Conservation (phyloP, 2,797 vertebrate species). For the Sciaenops ocellatus region DNA sequence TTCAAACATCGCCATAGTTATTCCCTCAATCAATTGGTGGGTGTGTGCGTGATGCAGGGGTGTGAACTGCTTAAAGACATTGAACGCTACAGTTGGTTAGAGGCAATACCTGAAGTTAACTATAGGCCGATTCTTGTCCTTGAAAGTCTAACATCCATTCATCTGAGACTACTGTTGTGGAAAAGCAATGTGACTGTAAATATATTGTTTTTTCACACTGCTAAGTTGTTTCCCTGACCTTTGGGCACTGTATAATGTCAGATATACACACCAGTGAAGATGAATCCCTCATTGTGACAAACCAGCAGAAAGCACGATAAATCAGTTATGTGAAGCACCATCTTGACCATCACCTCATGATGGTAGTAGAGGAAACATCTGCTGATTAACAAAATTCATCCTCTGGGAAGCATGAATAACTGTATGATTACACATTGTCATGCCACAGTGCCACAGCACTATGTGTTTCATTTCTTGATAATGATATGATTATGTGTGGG, state of each 20-base stretch:
- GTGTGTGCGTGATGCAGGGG: too few species aligned
- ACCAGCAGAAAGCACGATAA: not conserved
- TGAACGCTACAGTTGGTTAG: not conserved
- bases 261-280: constrained; percentile 15
- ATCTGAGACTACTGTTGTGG: constrained; percentile 10
- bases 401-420: too few species aligned
- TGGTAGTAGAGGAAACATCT: too few species aligned
- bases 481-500: constrained; percentile 15
- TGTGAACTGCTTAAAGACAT: too few species aligned
- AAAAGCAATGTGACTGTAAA: constrained; percentile 8
- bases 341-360: not conserved
- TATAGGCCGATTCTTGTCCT: not conserved
- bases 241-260: not conserved
- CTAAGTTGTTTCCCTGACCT: constrained; percentile 2
- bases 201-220: constrained; percentile 8
- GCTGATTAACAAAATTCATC: too few species aligned
- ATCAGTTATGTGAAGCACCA: not conserved
- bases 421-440: not conserved
- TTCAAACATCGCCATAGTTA: too few species aligned
- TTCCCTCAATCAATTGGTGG: too few species aligned
- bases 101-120: not conserved
- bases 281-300: not conserved
- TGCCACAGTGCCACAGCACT: not conserved
- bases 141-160: not conserved
- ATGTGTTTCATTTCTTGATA: constrained; percentile 1